Percentiles rank a stretch among this genome's conserved stretches.
phyloP scores from a whole-genome alignment of 2,888 invertebrate species.

The Phymatocera aterrima region DNA sequence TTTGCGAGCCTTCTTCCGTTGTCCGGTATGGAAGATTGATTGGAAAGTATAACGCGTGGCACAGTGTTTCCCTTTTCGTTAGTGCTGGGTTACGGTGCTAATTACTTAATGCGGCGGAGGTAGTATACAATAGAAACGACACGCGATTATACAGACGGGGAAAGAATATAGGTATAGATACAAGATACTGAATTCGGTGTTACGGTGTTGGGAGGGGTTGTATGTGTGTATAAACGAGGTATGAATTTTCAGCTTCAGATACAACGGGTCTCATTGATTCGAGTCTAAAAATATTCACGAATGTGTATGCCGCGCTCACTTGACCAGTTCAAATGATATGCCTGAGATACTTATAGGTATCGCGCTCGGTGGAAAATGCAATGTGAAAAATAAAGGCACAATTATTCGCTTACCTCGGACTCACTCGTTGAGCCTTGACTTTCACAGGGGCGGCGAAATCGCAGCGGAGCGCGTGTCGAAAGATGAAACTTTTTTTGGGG shows the following conservation, averaged over 20 bases:
- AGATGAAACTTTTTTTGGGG: neutral
- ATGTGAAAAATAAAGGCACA: no score
- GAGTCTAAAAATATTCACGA: conserved; percentile 22
- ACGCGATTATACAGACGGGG: conserved; percentile 10
- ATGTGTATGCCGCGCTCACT: conserved; percentile 15
- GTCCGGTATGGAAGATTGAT: neutral
- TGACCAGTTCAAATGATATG: conserved; percentile 1
- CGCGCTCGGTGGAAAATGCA: no score
- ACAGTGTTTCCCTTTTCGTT: neutral
- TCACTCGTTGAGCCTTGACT: neutral
- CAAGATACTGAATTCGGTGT: neutral
- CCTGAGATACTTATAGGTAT: no score
- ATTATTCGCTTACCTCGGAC: conserved; percentile 3
- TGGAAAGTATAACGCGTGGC: neutral
- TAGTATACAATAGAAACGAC: conserved; percentile 11
- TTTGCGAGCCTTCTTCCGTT: neutral
- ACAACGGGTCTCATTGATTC: conserved; percentile 37
- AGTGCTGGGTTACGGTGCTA: neutral
- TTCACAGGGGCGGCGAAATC: neutral
- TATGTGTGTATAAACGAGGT: neutral
- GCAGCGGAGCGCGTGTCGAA: conserved; percentile 20
- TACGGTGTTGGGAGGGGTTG: neutral
- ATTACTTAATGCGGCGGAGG: conserved; percentile 7
- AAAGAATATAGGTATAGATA: neutral
- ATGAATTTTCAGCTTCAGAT: conserved; percentile 19